Conservation (phyloP, 2,888 invertebrate species). For the Parasteatoda lunata region DNA sequence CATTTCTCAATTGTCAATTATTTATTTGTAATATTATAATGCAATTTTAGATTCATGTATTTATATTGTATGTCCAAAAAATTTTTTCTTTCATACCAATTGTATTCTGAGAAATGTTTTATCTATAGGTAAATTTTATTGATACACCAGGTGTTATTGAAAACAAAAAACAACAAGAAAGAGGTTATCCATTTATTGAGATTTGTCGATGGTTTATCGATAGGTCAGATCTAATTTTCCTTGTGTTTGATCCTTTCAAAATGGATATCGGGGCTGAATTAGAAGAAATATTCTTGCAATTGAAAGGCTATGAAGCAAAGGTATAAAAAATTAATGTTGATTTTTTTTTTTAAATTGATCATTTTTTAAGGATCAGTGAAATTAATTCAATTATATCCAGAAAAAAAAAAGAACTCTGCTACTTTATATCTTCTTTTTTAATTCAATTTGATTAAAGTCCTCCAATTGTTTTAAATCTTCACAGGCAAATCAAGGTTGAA, state of each 20-base stretch:
- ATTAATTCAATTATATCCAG: too few relatives aligned
- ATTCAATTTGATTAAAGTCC: too few relatives aligned
- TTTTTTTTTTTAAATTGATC: conserved; percentile 19
- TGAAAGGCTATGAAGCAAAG: conserved; percentile 70
- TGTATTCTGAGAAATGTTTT: neutral
- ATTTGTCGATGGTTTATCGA: conserved; percentile 73
- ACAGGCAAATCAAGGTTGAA: too few relatives aligned
- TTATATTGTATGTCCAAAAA: neutral
- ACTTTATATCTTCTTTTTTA: too few relatives aligned
- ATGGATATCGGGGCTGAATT: conserved; percentile 73
- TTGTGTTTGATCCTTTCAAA: conserved; percentile 73
- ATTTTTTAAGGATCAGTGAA: too few relatives aligned
- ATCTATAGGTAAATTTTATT: conserved; percentile 71
- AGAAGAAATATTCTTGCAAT: conserved; percentile 71
- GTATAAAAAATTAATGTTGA: conserved; percentile 44
- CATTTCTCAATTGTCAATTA: neutral
- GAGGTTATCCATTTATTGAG: conserved; percentile 73
- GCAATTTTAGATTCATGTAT: neutral
- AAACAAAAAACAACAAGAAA: conserved; percentile 72
- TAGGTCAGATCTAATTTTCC: conserved; percentile 72
- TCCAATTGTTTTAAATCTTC: too few relatives aligned
- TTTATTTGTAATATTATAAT: neutral
- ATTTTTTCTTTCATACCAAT: too few relatives aligned
- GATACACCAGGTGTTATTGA: conserved; percentile 74
- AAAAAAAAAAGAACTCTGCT: too few relatives aligned